A percentile compares a stretch with the other conserved stretches of the same genome.
Conservation (phyloP, 2,888 invertebrate species). For the Troglohyphantes excavatus region DNA sequence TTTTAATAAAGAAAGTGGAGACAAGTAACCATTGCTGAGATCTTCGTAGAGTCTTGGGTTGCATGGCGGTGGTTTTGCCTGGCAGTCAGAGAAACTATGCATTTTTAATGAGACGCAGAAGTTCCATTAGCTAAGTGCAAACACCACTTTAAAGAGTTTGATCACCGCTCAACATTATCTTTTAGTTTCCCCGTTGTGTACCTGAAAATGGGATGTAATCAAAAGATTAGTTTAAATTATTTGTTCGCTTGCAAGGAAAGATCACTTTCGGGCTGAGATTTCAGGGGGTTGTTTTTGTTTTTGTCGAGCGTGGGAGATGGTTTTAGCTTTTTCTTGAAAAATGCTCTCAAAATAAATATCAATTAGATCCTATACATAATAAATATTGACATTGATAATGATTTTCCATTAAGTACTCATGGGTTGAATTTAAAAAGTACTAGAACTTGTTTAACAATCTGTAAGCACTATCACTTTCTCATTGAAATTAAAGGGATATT, state of each 20-base stretch:
- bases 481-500: too few relatives aligned
- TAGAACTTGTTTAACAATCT: too few relatives aligned
- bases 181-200: conserved; percentile 17
- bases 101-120: conserved; percentile 70
- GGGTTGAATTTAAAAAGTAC: too few relatives aligned
- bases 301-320: too few relatives aligned
- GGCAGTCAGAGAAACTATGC: conserved; percentile 58
- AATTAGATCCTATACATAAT: too few relatives aligned
- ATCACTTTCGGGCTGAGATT: not conserved
- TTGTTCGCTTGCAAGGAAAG: conserved; percentile 9
- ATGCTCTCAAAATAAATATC: too few relatives aligned
- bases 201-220: conserved; percentile 59
- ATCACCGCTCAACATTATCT: conserved; percentile 58
- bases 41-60: not conserved
- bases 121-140: conserved; percentile 73
- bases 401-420: too few relatives aligned
- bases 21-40: not conserved
- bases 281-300: not conserved
- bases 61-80: conserved; percentile 58
- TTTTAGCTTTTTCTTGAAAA: too few relatives aligned
- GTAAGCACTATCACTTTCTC: too few relatives aligned
- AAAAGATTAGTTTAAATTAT: conserved; percentile 57
- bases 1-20: conserved; percentile 60
- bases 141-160: conserved; percentile 67
- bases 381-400: too few relatives aligned